Evolutionary conservation across 2,888 invertebrate species (phyloP).

Genomic region (Sarcophaga rosellei): DNA sequence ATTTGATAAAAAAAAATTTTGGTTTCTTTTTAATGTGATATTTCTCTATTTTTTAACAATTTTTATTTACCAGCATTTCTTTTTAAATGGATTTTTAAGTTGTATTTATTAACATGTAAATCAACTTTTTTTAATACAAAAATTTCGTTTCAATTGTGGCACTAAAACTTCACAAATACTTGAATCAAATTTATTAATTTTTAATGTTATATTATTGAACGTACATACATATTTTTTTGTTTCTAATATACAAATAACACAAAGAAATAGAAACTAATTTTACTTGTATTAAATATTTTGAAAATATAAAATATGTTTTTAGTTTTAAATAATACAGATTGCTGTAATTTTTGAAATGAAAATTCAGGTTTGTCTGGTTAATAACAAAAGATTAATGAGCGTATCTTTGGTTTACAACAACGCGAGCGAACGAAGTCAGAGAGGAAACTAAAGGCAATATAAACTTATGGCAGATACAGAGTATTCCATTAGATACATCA

Average conservation of each 20-base stretch:
- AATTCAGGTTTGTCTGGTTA: constrained; percentile 57
- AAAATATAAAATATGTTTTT: constrained; percentile 1
- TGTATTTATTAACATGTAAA: background rate
- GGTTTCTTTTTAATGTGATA: background rate
- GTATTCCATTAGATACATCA: constrained; percentile 29
- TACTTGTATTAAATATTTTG: background rate
- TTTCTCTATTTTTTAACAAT: background rate
- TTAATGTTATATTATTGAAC: background rate
- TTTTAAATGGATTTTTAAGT: background rate
- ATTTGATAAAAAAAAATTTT: constrained; percentile 6
- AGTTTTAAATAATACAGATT: constrained; percentile 38
- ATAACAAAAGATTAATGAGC: constrained; percentile 16
- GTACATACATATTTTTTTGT: background rate
- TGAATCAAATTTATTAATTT: background rate
- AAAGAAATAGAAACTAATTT: constrained; percentile 10
- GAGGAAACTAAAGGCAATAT: constrained; percentile 57
- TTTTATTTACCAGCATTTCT: background rate
- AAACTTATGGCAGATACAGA: constrained; percentile 37
- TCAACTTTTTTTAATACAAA: background rate
- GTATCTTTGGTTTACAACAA: constrained; percentile 34
- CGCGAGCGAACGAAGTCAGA: constrained; percentile 50
- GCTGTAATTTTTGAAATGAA: constrained; percentile 48
- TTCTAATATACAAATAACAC: background rate
- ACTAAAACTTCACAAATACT: background rate
- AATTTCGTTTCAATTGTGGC: background rate